Evolutionary conservation across 2,797 vertebrate genomes (phyloP).

Genomic region (Halcyon leucocephala): DNA sequence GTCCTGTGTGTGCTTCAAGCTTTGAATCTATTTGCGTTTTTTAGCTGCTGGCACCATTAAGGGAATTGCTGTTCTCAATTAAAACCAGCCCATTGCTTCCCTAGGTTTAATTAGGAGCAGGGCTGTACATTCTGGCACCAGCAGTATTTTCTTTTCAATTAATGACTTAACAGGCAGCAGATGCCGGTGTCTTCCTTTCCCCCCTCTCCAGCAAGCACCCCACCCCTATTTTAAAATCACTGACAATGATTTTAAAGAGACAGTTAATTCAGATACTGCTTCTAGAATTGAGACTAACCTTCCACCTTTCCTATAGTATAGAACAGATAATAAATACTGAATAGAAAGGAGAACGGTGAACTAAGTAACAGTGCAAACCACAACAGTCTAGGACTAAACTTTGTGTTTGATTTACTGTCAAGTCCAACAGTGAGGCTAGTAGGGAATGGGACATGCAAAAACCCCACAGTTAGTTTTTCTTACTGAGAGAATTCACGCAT

Average conservation of each 20-base stretch:
- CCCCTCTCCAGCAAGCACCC: neutral
- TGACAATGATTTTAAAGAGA: neutral
- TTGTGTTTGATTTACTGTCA: neutral
- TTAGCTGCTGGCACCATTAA: conserved; percentile 55
- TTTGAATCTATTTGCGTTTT: conserved; percentile 42
- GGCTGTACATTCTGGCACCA: conserved; percentile 61
- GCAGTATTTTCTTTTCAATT: conserved; percentile 70
- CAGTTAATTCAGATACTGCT: neutral
- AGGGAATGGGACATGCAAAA: neutral
- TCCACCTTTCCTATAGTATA: neutral
- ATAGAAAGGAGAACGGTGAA: neutral
- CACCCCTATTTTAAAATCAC: conserved; percentile 1
- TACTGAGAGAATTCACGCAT: neutral
- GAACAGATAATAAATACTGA: neutral
- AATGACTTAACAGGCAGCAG: conserved; percentile 65
- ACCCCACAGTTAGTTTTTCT: neutral
- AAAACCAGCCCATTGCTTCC: conserved; percentile 65
- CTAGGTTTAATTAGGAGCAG: conserved; percentile 67
- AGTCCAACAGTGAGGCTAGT: neutral
- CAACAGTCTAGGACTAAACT: neutral
- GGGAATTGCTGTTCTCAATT: conserved; percentile 66
- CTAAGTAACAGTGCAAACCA: neutral
- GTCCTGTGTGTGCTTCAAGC: conserved; percentile 20
- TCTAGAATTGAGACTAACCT: neutral
- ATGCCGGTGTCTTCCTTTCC: conserved; percentile 43